These are phyloP conservation scores for Morone chrysops DNA, from an alignment of 2,113 vertebrate genomes.

Conservation along the genomic window DNA sequence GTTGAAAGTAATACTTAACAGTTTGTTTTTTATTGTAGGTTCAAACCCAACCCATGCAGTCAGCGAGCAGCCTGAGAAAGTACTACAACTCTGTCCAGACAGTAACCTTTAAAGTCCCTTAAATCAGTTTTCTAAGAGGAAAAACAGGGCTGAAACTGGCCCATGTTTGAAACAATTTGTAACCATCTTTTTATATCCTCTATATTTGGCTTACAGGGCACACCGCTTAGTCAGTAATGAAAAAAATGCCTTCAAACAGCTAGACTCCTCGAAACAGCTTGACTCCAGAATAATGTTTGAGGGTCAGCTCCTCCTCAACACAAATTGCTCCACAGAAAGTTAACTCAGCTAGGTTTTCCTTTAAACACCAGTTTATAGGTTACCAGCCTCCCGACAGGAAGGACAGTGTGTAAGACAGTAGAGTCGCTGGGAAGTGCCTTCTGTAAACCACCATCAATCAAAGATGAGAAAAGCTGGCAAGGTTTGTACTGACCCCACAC, in stretches of 20 bases:
- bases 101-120: not conserved
- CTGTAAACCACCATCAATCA: conserved; percentile 55
- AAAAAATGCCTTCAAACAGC: not conserved
- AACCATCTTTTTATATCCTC: not conserved
- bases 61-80: not conserved
- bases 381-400: conserved; percentile 6
- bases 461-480: conserved; percentile 34
- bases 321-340: not conserved
- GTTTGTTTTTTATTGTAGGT: not conserved
- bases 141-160: not conserved
- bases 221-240: not conserved
- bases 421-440: not conserved
- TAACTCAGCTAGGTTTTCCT: not conserved
- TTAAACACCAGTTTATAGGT: conserved; percentile 1
- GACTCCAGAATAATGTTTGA: not conserved
- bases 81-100: not conserved
- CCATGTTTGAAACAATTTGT: not conserved
- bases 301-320: not conserved
- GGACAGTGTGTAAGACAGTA: conserved; percentile 7
- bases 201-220: not conserved
- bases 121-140: not conserved
- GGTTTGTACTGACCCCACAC: conserved; percentile 31
- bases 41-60: not conserved
- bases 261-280: not conserved
- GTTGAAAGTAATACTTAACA: not conserved